A percentile compares a stretch with the other conserved stretches of the same genome.
These are phyloP conservation scores for Drosophila paramelanica DNA, from an alignment of 2,888 invertebrate genomes.

Conservation along the genomic window DNA sequence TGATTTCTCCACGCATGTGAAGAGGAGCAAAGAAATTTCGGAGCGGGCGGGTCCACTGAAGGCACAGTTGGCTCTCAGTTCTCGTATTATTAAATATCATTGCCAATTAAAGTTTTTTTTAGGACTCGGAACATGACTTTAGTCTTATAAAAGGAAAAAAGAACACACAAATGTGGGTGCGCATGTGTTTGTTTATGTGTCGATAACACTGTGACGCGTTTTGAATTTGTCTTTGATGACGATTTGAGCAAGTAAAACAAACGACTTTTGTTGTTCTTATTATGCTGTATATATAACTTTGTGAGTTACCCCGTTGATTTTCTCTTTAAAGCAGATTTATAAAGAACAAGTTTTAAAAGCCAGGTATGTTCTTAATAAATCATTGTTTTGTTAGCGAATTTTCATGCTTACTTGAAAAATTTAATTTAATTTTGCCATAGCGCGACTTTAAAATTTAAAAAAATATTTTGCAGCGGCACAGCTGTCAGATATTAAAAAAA, in stretches of 20 bases:
- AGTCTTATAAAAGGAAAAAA: conserved; percentile 2
- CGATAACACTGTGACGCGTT: conserved; percentile 43
- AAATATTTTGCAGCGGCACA: too few relatives aligned
- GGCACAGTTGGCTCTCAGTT: conserved; percentile 16
- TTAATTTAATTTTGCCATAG: background rate
- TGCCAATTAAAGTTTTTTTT: conserved; percentile 47
- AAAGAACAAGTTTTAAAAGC: background rate
- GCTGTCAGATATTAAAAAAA: too few relatives aligned
- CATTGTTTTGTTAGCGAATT: background rate
- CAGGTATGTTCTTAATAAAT: background rate
- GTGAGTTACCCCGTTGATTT: conserved; percentile 6
- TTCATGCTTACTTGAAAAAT: background rate
- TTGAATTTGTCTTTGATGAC: conserved; percentile 50
- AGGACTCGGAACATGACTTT: conserved; percentile 1
- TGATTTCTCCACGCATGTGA: conserved; percentile 19
- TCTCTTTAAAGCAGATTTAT: background rate
- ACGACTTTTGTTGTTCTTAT: conserved; percentile 19
- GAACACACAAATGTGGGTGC: background rate
- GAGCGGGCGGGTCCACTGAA: background rate
- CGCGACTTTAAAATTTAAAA: background rate
- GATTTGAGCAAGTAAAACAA: conserved; percentile 48
- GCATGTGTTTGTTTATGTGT: conserved; percentile 31
- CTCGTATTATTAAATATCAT: conserved; percentile 42
- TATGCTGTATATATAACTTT: conserved; percentile 20
- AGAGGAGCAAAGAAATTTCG: background rate